Conservation (phyloP, 2,797 vertebrate species). For the Leontocebus nigricollis region DNA sequence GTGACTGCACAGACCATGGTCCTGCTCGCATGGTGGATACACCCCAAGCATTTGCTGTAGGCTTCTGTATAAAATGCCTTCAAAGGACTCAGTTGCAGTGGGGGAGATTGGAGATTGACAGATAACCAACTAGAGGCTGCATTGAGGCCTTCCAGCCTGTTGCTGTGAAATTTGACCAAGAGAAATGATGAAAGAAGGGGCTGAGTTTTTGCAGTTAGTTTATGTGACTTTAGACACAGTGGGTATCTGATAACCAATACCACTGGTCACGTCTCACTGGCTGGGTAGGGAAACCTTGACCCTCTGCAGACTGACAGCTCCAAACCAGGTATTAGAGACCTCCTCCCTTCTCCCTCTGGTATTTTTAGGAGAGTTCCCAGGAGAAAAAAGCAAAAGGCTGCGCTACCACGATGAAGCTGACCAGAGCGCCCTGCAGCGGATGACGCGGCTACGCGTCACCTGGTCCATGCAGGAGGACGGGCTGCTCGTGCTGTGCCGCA, state of each 20-base stretch:
- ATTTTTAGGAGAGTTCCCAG: conserved; percentile 73
- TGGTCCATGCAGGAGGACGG: conserved; percentile 96
- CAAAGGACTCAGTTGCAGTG: not conserved
- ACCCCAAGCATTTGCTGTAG: not conserved
- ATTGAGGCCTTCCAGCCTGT: not conserved
- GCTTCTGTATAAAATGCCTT: not conserved
- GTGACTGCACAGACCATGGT: not conserved
- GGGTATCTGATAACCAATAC: not conserved
- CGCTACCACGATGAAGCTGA: conserved; percentile 94
- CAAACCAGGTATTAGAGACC: not conserved
- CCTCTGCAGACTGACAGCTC: not conserved
- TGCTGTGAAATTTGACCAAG: not conserved
- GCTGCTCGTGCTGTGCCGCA: conserved; percentile 94
- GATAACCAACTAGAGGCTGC: not conserved
- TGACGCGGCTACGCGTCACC: conserved; percentile 94
- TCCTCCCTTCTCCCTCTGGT: not conserved
- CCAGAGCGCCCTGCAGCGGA: conserved; percentile 92
- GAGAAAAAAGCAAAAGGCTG: conserved; percentile 78
- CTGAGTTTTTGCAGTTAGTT: not conserved
- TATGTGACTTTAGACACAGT: not conserved
- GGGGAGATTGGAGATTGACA: not conserved
- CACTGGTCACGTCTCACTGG: not conserved
- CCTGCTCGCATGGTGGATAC: accelerated
- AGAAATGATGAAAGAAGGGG: not conserved
- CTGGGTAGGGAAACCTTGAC: not conserved